These are phyloP conservation scores for Lepus townsendii DNA, from an alignment of 2,797 vertebrate species.

Conservation along the genomic window DNA sequence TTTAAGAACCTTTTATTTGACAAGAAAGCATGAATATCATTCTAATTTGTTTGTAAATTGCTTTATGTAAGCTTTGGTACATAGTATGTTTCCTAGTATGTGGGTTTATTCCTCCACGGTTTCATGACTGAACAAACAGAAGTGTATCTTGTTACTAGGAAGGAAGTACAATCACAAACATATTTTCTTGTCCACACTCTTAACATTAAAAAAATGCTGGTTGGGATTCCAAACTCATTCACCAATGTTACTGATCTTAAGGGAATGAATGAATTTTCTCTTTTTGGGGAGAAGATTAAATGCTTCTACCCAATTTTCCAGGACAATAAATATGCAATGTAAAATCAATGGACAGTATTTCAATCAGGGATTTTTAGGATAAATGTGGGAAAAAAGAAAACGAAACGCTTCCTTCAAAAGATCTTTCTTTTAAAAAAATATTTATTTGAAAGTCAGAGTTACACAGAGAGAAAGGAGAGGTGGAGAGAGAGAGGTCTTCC, in stretches of 20 bases:
- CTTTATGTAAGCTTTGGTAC: not conserved
- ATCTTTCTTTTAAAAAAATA: no score
- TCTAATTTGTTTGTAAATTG: not conserved
- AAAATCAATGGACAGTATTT: not conserved
- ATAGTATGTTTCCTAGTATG: not conserved
- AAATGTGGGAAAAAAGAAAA: not conserved
- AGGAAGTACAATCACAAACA: not conserved
- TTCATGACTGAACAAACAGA: not conserved
- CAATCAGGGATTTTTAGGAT: conserved; percentile 2
- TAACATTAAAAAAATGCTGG: not conserved
- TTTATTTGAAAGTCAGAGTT: no score
- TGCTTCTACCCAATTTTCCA: not conserved
- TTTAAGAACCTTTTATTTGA: conserved; percentile 28
- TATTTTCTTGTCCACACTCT: not conserved
- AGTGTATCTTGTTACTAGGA: not conserved
- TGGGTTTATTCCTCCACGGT: not conserved
- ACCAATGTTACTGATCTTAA: not conserved
- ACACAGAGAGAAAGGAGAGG: no score
- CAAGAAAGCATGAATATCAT: not conserved
- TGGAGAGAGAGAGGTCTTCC: no score
- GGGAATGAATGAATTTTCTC: not conserved
- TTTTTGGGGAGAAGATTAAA: not conserved
- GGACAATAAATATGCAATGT: not conserved
- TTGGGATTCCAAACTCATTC: not conserved
- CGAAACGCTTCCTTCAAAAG: no score